These are phyloP conservation scores for Amphipoea lucens DNA, from an alignment of 2,888 invertebrate genomes.

Conservation along the genomic window DNA sequence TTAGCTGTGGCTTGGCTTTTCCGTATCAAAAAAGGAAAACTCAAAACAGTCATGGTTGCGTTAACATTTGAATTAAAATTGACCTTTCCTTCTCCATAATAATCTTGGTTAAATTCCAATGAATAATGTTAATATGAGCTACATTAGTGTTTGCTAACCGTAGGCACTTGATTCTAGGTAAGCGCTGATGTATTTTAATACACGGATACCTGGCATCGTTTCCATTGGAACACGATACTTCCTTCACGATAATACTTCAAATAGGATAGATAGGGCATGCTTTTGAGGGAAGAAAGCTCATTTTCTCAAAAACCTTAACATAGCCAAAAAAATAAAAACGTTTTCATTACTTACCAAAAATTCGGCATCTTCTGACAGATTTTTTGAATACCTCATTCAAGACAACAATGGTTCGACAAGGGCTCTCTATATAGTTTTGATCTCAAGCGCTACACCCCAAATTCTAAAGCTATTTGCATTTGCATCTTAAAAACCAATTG, in stretches of 20 bases:
- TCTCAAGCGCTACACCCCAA: not conserved
- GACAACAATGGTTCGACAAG: too few species aligned
- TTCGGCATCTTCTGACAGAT: too few species aligned
- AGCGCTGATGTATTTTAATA: conserved; percentile 44
- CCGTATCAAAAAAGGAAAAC: not conserved
- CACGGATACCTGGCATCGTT: conserved; percentile 21
- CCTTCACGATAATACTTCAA: not conserved
- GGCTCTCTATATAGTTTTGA: too few species aligned
- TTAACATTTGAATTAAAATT: not conserved
- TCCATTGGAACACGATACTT: conserved; percentile 32
- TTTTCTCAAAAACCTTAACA: not conserved
- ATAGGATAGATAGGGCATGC: not conserved
- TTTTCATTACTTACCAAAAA: not conserved
- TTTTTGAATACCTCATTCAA: not conserved
- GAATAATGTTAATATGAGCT: conserved; percentile 17
- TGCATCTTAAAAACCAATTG: not conserved
- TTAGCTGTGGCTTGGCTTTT: not conserved
- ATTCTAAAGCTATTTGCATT: too few species aligned
- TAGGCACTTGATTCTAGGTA: conserved; percentile 49
- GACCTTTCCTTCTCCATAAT: conserved; percentile 6
- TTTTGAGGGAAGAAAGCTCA: not conserved
- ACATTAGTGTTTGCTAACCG: conserved; percentile 31
- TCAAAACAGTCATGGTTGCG: not conserved
- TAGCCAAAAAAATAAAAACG: not conserved
- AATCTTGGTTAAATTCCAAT: conserved; percentile 24